Evolutionary conservation across 2,113 vertebrate species (phyloP).

Genomic region (Nipponia nippon): DNA sequence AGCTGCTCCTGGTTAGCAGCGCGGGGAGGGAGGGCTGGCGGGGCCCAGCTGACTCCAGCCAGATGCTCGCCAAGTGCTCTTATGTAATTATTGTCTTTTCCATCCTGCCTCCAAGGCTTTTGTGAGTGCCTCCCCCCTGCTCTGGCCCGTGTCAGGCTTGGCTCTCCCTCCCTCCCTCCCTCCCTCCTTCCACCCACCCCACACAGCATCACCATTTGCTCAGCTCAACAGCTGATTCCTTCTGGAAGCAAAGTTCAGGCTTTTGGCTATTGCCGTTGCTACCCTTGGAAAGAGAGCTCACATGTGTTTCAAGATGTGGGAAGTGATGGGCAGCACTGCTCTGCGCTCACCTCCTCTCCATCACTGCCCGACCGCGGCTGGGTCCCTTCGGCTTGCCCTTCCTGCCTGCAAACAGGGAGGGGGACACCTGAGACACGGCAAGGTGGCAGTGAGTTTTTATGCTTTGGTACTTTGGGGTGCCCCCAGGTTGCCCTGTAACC

Average conservation of each 20-base stretch:
- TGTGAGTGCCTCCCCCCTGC: background rate
- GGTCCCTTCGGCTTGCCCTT: background rate
- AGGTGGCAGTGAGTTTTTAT: background rate
- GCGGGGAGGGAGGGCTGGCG: background rate
- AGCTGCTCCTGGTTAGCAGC: slow-evolving; percentile 47
- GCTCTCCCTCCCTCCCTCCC: background rate
- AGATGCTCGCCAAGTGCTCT: slow-evolving; percentile 53
- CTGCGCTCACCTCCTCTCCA: background rate
- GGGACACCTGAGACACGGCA: rapidly evolving
- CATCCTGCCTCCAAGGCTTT: slow-evolving; percentile 49
- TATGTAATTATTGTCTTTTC: slow-evolving; percentile 66
- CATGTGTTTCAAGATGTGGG: background rate
- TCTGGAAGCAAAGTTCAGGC: slow-evolving; percentile 7
- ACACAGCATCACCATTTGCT: background rate
- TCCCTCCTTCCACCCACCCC: background rate
- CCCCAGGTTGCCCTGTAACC: background rate
- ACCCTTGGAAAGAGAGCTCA: background rate
- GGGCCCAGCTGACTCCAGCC: slow-evolving; percentile 51
- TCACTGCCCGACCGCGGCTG: background rate
- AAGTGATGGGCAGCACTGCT: background rate
- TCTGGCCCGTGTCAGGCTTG: background rate
- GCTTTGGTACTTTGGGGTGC: background rate
- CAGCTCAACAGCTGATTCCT: slow-evolving; percentile 42
- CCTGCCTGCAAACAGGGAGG: background rate
- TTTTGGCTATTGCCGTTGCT: background rate